These are phyloP conservation scores for Eugnorisma glareosa DNA, from an alignment of 2,888 invertebrate genomes.

Conservation along the genomic window DNA sequence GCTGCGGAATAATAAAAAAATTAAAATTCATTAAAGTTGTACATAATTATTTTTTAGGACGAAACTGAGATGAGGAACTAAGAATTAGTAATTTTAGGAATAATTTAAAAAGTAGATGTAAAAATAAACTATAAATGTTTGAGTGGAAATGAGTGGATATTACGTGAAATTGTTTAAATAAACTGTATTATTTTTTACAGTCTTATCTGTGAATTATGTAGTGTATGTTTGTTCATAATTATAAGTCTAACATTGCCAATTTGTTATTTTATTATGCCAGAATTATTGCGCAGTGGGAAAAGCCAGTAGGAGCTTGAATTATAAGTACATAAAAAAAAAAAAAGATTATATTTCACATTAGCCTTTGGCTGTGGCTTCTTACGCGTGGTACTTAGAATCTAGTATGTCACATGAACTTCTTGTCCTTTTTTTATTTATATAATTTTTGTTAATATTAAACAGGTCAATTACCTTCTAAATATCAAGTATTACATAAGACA, in stretches of 20 bases:
- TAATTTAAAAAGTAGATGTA: neutral
- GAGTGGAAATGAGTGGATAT: neutral
- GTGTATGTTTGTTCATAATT: neutral
- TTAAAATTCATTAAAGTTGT: neutral
- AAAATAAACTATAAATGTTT: neutral
- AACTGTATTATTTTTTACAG: neutral
- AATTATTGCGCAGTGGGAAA: neutral
- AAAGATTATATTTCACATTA: neutral
- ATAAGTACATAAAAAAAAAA: too few relatives aligned
- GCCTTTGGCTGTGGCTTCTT: too few relatives aligned
- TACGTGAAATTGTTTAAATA: neutral
- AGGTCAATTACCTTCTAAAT: neutral
- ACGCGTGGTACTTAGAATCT: too few relatives aligned
- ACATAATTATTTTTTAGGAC: conserved; percentile 14
- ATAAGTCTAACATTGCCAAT: neutral
- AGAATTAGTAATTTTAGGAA: conserved; percentile 10
- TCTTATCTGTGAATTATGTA: neutral
- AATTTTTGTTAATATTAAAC: neutral
- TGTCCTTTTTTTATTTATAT: neutral
- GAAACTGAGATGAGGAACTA: neutral
- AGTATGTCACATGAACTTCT: too few relatives aligned
- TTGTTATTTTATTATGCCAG: neutral
- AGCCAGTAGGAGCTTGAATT: neutral
- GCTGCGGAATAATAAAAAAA: too few relatives aligned
- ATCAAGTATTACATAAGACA: neutral